phyloP scores from a whole-genome alignment of 2,888 invertebrate genomes.

The Philereme transversata region DNA sequence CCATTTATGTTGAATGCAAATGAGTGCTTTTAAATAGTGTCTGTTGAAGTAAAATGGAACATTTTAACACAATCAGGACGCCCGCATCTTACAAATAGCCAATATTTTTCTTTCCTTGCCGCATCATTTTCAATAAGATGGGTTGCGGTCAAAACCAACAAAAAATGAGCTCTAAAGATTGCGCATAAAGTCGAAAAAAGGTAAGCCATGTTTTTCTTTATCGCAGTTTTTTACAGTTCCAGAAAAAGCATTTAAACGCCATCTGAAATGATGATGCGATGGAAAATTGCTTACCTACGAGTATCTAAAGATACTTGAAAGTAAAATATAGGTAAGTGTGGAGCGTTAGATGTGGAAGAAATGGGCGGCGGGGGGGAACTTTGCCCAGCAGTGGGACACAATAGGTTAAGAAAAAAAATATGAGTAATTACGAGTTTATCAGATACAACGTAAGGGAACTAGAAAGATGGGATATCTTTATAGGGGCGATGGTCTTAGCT shows the following conservation, averaged over 20 bases:
- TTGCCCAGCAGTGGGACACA: too few species aligned
- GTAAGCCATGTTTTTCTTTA: conserved; percentile 5
- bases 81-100: conserved; percentile 12
- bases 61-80: conserved; percentile 6
- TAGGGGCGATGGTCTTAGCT: too few species aligned
- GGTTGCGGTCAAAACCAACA: conserved; percentile 20
- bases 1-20: too few species aligned
- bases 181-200: conserved; percentile 18
- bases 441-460: too few species aligned
- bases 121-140: conserved; percentile 15
- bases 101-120: conserved; percentile 16
- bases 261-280: conserved; percentile 11
- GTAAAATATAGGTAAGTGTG: neutral
- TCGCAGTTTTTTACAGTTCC: conserved; percentile 12
- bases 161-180: conserved; percentile 19
- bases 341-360: too few species aligned
- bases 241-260: conserved; percentile 8
- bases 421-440: too few species aligned
- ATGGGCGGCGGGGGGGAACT: too few species aligned
- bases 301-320: neutral
- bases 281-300: neutral
- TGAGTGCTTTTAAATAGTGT: too few species aligned
- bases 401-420: too few species aligned
- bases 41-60: neutral
- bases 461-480: too few species aligned